These are phyloP conservation scores for Chelonus insularis DNA, from an alignment of 1,140 invertebrate species.

Conservation along the genomic window DNA sequence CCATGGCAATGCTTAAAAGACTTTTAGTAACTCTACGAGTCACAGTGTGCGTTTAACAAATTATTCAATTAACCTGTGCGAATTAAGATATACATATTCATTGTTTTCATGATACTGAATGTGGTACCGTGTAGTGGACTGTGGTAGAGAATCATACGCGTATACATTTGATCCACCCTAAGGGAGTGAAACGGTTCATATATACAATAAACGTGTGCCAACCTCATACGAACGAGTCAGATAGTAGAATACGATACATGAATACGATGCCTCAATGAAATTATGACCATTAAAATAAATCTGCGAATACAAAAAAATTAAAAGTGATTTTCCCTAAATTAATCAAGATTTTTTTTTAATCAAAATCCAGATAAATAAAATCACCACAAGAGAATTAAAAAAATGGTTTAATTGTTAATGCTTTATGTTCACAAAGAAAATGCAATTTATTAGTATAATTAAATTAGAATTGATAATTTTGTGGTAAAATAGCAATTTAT, in stretches of 20 bases:
- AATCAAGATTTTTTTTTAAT: no score
- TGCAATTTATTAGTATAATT: no score
- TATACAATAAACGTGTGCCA: background rate
- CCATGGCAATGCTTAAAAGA: background rate
- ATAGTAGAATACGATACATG: slow-evolving; percentile 47
- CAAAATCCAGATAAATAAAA: no score
- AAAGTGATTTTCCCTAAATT: no score
- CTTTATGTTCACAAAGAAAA: no score
- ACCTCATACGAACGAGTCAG: slow-evolving; percentile 50
- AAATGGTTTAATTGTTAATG: no score
- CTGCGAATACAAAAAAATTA: no score
- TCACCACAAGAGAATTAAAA: no score
- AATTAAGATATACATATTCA: slow-evolving; percentile 62
- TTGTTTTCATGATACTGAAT: slow-evolving; percentile 52
- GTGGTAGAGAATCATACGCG: background rate
- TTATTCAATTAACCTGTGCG: slow-evolving; percentile 61
- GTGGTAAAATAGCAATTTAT: slow-evolving; percentile 18
- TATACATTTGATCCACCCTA: slow-evolving; percentile 8
- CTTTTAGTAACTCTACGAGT: background rate
- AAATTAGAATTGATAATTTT: no score
- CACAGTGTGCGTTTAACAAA: slow-evolving; percentile 56
- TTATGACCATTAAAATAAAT: no score
- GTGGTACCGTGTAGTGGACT: background rate
- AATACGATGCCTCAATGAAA: slow-evolving; percentile 53
- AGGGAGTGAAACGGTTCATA: background rate